Conservation (phyloP, 2,888 invertebrate genomes). For the Sinotaia quadrata region DNA sequence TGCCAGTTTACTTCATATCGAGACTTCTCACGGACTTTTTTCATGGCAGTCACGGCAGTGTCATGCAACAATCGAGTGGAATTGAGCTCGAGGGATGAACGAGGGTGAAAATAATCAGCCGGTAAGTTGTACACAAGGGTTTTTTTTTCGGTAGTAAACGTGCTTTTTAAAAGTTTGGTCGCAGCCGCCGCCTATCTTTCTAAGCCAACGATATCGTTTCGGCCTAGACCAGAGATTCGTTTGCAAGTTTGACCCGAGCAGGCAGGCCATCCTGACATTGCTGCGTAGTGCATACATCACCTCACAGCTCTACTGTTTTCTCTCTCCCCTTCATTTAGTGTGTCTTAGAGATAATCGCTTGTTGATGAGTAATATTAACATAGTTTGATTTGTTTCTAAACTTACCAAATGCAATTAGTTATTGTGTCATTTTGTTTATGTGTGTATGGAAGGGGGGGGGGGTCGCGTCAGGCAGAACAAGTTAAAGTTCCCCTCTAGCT, state of each 20-base stretch:
- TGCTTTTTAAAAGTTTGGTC: slow-evolving; percentile 23
- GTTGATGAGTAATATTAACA: too few species aligned
- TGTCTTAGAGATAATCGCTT: too few species aligned
- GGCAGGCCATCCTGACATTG: slow-evolving; percentile 7
- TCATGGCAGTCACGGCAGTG: slow-evolving; percentile 4
- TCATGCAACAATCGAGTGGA: slow-evolving; percentile 6
- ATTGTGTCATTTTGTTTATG: too few species aligned
- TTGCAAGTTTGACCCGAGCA: slow-evolving; percentile 16
- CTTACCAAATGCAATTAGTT: too few species aligned
- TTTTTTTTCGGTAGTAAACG: slow-evolving; percentile 2
- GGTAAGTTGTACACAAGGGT: slow-evolving; percentile 17
- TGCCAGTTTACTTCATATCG: slow-evolving; percentile 5
- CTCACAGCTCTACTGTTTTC: neutral
- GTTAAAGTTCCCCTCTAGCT: too few species aligned
- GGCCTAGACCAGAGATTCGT: slow-evolving; percentile 4
- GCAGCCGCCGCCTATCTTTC: slow-evolving; percentile 2
- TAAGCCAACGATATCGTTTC: slow-evolving; percentile 16
- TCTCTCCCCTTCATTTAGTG: neutral
- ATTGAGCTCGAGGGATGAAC: slow-evolving; percentile 21
- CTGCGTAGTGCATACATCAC: neutral
- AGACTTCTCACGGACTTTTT: slow-evolving; percentile 15
- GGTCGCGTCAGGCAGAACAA: too few species aligned
- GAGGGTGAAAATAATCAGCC: slow-evolving; percentile 26
- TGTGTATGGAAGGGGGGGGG: too few species aligned
- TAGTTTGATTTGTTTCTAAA: too few species aligned